These are phyloP conservation scores for Danio aesculapii DNA, from an alignment of 2,797 vertebrate genomes.

Conservation along the genomic window DNA sequence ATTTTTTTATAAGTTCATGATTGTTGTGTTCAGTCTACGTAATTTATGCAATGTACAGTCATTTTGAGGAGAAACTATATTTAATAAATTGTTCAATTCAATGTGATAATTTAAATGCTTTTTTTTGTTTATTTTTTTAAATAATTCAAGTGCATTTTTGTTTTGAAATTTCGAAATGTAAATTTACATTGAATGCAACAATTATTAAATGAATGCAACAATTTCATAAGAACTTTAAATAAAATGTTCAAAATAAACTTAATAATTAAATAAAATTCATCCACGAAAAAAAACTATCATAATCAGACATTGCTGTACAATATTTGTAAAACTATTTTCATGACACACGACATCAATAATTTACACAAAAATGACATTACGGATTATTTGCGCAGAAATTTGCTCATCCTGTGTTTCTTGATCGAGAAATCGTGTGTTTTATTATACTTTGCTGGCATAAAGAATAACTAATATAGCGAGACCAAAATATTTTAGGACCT, in stretches of 20 bases:
- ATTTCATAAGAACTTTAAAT: not conserved
- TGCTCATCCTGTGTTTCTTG: not conserved
- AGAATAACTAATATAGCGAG: conserved; percentile 67
- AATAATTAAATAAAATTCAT: too few relatives aligned
- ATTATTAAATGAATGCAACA: not conserved
- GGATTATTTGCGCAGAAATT: not conserved
- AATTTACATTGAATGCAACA: not conserved
- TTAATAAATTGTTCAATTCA: not conserved
- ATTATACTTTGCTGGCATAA: not conserved
- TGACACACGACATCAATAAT: not conserved
- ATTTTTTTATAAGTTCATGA: too few relatives aligned
- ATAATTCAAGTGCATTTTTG: not conserved
- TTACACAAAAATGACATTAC: not conserved
- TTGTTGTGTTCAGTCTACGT: too few relatives aligned
- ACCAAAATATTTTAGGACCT: conserved; percentile 71
- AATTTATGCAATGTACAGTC: too few relatives aligned
- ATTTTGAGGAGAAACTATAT: too few relatives aligned
- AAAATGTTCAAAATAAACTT: too few relatives aligned
- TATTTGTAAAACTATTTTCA: not conserved
- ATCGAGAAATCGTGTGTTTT: not conserved
- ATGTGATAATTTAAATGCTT: not conserved
- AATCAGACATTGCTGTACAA: not conserved
- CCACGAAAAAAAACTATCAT: too few relatives aligned
- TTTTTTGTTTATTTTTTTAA: too few relatives aligned
- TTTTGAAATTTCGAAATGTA: not conserved